Evolutionary conservation across 2,797 vertebrate species (phyloP).

Genomic region (Threskiornis aethiopicus): DNA sequence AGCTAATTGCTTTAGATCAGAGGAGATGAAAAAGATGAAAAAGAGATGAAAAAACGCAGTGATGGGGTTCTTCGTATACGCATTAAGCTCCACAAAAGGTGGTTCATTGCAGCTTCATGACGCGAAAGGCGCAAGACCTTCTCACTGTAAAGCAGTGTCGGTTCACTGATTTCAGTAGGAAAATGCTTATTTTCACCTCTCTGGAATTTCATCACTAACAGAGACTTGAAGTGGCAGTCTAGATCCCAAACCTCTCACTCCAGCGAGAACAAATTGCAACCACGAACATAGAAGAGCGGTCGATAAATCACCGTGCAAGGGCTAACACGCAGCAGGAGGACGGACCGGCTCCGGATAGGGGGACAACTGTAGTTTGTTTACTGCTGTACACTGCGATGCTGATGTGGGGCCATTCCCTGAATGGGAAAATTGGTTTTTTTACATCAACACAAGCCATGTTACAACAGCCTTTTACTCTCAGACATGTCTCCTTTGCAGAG

Average conservation of each 20-base stretch:
- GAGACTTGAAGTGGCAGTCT: background rate
- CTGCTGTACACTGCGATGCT: background rate
- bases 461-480: background rate
- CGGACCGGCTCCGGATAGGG: rapidly evolving
- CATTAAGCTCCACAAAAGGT: background rate
- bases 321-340: background rate
- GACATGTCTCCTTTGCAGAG: background rate
- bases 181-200: background rate
- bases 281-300: background rate
- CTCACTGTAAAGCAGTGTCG: background rate
- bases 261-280: background rate
- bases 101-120: background rate
- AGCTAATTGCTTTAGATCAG: background rate
- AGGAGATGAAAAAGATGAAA: background rate
- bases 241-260: background rate
- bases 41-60: background rate
- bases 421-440: background rate
- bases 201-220: background rate
- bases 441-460: background rate
- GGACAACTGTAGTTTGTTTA: background rate
- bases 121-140: background rate
- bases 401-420: background rate
- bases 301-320: background rate
- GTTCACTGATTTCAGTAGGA: background rate
- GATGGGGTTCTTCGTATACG: rapidly evolving